Percentiles rank a stretch among this genome's conserved stretches.
Conservation (phyloP, 2,797 vertebrate species). For the Scyliorhinus canicula region DNA sequence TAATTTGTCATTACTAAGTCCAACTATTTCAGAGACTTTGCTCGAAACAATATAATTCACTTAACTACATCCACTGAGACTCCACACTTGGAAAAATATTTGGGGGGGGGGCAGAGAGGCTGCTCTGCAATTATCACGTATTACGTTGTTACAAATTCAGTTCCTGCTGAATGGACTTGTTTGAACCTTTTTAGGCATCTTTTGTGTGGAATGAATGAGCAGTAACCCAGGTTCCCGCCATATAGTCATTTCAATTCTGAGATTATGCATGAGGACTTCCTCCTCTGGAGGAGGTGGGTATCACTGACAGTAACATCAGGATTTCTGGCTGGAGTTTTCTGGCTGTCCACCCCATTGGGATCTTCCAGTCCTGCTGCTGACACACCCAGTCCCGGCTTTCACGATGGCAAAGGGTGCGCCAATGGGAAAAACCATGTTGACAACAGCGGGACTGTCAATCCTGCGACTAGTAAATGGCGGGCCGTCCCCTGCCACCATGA, state of each 20-base stretch:
- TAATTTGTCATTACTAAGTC: background rate
- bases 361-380: too few relatives aligned
- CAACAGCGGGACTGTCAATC: too few relatives aligned
- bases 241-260: background rate
- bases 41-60: background rate
- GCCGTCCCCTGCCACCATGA: too few relatives aligned
- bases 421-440: too few relatives aligned
- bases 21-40: background rate
- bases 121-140: background rate
- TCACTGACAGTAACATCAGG: background rate
- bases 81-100: background rate
- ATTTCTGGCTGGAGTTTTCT: too few relatives aligned
- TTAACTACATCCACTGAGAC: background rate
- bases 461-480: too few relatives aligned
- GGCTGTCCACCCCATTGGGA: too few relatives aligned
- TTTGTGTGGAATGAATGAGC: background rate
- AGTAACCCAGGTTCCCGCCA: background rate
- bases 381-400: too few relatives aligned
- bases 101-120: background rate
- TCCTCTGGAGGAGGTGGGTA: background rate
- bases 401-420: too few relatives aligned
- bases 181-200: background rate
- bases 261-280: background rate
- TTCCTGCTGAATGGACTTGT: background rate
- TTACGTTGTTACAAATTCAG: background rate